These are phyloP conservation scores for Lamellibrachia luymesi DNA, from an alignment of 1,140 invertebrate species.

Conservation along the genomic window DNA sequence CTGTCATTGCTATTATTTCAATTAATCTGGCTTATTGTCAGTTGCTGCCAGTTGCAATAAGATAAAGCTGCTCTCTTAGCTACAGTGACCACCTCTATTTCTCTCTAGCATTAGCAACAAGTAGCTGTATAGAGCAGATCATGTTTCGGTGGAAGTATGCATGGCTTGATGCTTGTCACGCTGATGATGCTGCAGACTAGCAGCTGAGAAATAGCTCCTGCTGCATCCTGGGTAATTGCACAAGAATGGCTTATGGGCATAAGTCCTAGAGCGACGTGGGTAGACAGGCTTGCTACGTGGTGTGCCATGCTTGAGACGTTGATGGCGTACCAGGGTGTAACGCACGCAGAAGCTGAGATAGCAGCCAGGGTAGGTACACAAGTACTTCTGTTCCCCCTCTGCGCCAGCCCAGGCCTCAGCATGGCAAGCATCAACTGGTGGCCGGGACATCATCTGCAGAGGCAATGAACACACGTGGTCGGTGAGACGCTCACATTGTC, in stretches of 20 bases:
- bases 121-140: background rate
- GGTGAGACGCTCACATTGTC: background rate
- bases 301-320: background rate
- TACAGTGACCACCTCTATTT: background rate
- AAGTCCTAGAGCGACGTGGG: background rate
- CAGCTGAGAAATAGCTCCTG: background rate
- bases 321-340: background rate
- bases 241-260: constrained; percentile 3
- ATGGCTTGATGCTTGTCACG: background rate
- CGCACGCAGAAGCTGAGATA: background rate
- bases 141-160: background rate
- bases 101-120: background rate
- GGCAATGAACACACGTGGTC: background rate
- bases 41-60: background rate
- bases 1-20: background rate
- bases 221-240: constrained; percentile 8
- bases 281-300: background rate
- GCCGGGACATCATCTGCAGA: background rate
- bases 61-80: background rate
- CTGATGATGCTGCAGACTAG: constrained; percentile 8
- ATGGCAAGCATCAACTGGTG: background rate
- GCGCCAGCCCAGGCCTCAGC: background rate
- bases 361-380: background rate
- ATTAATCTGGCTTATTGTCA: background rate
- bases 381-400: background rate